Evolutionary conservation across 2,797 vertebrate species (phyloP).

Genomic region (Sciurus carolinensis): DNA sequence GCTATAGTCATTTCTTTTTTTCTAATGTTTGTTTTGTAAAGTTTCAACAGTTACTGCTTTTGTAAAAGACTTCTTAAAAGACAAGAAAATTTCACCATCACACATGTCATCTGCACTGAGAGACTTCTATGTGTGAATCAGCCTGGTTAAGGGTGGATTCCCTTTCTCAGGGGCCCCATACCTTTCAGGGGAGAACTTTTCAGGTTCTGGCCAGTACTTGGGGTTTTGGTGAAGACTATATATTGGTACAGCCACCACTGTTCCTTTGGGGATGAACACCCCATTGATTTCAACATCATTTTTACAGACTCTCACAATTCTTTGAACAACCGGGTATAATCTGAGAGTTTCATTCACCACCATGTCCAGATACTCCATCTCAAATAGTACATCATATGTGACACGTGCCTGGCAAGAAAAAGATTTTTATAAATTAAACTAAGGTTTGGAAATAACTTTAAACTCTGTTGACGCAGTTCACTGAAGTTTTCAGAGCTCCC

Average conservation of each 20-base stretch:
- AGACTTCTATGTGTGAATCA: background rate
- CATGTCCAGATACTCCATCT: slow-evolving; percentile 91
- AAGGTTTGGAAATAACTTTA: background rate
- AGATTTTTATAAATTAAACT: background rate
- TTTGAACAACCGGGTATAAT: slow-evolving; percentile 77
- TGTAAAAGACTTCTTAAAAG: too few relatives aligned
- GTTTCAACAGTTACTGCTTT: too few relatives aligned
- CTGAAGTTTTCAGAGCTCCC: background rate
- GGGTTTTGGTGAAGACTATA: slow-evolving; percentile 79
- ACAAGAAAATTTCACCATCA: background rate
- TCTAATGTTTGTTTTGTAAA: too few relatives aligned
- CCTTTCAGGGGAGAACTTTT: slow-evolving; percentile 90
- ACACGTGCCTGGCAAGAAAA: slow-evolving; percentile 80
- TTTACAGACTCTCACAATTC: slow-evolving; percentile 87
- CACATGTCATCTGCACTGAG: background rate
- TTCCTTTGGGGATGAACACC: slow-evolving; percentile 87
- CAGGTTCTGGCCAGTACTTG: slow-evolving; percentile 86
- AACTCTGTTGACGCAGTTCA: background rate
- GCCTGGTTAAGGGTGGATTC: too few relatives aligned
- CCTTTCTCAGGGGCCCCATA: slow-evolving; percentile 63
- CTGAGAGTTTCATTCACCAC: slow-evolving; percentile 86
- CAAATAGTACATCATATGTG: slow-evolving; percentile 81
- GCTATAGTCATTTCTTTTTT: too few relatives aligned
- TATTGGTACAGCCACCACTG: slow-evolving; percentile 73
- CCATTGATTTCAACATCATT: slow-evolving; percentile 87